phyloP scores from a whole-genome alignment of 2,888 invertebrate species.

The Tyria jacobaeae region DNA sequence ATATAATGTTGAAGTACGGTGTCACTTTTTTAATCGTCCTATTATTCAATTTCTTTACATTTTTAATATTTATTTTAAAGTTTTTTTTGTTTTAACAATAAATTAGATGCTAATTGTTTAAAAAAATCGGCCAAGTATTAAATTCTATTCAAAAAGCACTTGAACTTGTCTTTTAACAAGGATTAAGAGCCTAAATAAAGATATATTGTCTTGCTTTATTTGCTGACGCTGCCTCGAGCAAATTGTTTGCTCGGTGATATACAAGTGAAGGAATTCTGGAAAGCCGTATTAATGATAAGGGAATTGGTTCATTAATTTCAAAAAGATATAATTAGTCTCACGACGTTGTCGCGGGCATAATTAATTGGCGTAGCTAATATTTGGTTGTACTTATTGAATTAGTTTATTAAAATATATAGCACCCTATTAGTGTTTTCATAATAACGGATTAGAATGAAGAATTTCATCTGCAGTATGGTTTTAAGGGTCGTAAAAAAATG shows the following conservation, averaged over 20 bases:
- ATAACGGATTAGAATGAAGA: no score
- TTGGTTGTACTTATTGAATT: neutral
- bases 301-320: constrained; percentile 1
- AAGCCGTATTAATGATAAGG: constrained; percentile 4
- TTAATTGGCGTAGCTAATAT: neutral
- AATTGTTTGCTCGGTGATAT: constrained; percentile 5
- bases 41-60: no score
- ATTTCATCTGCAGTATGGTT: no score
- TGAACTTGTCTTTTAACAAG: neutral
- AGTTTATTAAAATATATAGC: no score
- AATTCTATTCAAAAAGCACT: neutral
- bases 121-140: neutral
- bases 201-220: constrained; percentile 10
- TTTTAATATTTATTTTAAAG: no score
- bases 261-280: neutral
- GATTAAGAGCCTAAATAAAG: constrained; percentile 8
- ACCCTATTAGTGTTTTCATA: no score
- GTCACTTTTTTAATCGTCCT: no score
- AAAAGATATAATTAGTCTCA: neutral
- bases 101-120: neutral
- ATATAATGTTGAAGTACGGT: no score
- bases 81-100: no score
- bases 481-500: no score
- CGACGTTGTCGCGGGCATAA: neutral
- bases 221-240: constrained; percentile 4